Conservation (phyloP, 2,888 invertebrate species). For the Incurvaria masculella region DNA sequence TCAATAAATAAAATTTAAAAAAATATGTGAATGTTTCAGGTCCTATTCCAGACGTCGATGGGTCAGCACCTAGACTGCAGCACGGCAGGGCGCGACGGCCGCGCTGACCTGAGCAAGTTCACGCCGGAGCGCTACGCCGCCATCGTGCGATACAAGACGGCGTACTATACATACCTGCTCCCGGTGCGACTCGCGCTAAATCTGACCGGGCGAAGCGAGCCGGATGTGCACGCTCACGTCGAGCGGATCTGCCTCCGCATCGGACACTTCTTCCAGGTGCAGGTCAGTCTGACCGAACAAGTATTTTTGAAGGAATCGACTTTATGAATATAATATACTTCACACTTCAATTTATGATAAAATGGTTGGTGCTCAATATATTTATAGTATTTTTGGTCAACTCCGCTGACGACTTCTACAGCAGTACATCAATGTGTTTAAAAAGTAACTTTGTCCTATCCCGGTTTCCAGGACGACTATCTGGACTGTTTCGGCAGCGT, state of each 20-base stretch:
- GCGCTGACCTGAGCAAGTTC: conserved; percentile 48
- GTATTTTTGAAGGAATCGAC: too few relatives aligned
- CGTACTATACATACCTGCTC: conserved; percentile 85
- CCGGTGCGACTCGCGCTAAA: conserved; percentile 84
- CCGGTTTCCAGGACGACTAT: conserved; percentile 70
- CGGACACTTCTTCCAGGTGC: conserved; percentile 90
- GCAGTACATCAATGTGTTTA: too few relatives aligned
- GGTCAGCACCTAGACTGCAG: conserved; percentile 80
- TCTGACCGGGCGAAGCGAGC: conserved; percentile 67
- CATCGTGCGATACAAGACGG: conserved; percentile 86
- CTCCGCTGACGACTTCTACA: too few relatives aligned
- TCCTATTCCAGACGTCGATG: conserved; percentile 61
- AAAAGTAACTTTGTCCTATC: too few relatives aligned
- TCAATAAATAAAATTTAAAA: background rate
- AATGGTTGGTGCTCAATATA: too few relatives aligned
- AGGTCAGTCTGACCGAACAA: conserved; percentile 54
- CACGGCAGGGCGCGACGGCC: conserved; percentile 49
- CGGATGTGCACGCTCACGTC: conserved; percentile 66
- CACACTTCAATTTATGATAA: background rate
- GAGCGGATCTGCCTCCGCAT: conserved; percentile 80
- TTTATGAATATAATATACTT: background rate
- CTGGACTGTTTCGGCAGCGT: conserved; percentile 83
- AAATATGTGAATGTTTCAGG: conserved; percentile 23
- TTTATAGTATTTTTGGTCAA: too few relatives aligned
- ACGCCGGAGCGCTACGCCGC: conserved; percentile 79